phyloP scores from a whole-genome alignment of 2,113 vertebrate species.

The Ivindomyrus marchei region DNA sequence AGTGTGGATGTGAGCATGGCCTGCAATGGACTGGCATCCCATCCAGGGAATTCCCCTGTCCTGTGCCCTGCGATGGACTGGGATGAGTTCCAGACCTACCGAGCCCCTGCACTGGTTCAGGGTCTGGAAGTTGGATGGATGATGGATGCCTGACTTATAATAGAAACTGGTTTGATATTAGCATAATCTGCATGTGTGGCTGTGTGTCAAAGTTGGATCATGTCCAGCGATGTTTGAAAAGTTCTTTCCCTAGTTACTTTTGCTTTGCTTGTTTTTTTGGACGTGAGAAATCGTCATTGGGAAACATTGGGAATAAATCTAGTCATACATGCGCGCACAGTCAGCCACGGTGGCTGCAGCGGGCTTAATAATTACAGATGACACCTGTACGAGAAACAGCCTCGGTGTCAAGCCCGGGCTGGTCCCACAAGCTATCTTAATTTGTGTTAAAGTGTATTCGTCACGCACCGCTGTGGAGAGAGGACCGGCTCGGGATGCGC shows the following conservation, averaged over 20 bases:
- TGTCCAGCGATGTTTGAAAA: not conserved
- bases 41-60: not conserved
- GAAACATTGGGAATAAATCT: not conserved
- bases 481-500: not conserved
- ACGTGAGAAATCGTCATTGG: not conserved
- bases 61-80: not conserved
- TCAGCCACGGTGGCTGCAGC: not conserved
- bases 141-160: constrained; percentile 1
- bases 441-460: constrained; percentile 16
- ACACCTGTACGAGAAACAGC: not conserved
- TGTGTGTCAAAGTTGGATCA: not conserved
- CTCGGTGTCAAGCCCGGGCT: not conserved
- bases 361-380: not conserved
- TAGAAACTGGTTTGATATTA: constrained; percentile 9
- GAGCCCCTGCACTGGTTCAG: not conserved
- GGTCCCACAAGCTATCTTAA: not conserved
- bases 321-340: not conserved
- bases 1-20: not conserved
- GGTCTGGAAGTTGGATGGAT: not conserved
- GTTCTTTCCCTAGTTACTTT: not conserved
- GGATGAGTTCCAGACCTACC: not conserved
- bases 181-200: not conserved
- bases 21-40: not conserved
- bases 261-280: not conserved
- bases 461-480: not conserved